Evolutionary conservation across 2,113 vertebrate species (phyloP).

Genomic region (Triplophysa rosa): DNA sequence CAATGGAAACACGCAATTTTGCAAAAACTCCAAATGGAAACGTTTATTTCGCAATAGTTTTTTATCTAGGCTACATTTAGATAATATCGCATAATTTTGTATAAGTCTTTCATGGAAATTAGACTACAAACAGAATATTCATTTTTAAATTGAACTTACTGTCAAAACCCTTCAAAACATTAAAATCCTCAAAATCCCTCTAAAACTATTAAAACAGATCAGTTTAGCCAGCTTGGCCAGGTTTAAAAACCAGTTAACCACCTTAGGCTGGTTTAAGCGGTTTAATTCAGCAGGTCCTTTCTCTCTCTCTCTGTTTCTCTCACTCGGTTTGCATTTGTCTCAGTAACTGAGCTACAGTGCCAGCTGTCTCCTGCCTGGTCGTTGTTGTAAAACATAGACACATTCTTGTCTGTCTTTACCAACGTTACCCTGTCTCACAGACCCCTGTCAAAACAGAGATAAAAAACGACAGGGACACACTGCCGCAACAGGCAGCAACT

Average conservation of each 20-base stretch:
- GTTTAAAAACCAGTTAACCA: not conserved
- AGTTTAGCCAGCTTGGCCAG: not conserved
- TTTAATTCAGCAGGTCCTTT: constrained; percentile 1
- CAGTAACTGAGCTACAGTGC: not conserved
- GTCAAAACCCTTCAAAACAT: no score
- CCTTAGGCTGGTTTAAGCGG: not conserved
- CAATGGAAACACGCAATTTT: no score
- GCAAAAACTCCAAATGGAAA: no score
- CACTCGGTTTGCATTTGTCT: constrained; percentile 3
- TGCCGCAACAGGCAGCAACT: constrained; percentile 39
- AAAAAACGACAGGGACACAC: constrained; percentile 20
- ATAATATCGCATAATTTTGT: no score
- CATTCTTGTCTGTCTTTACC: constrained; percentile 47
- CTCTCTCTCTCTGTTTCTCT: not conserved
- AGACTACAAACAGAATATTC: no score
- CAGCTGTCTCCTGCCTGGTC: constrained; percentile 27
- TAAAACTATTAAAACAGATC: not conserved
- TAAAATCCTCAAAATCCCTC: no score
- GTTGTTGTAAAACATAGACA: constrained; percentile 15
- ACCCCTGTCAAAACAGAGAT: constrained; percentile 28
- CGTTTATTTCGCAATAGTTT: no score
- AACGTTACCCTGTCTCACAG: constrained; percentile 8
- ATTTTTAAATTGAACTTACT: no score
- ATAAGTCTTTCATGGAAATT: no score
- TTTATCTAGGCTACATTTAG: no score